Conservation (phyloP, 92 coral and sea anemone species). For the Palythoa caribaeorum region DNA sequence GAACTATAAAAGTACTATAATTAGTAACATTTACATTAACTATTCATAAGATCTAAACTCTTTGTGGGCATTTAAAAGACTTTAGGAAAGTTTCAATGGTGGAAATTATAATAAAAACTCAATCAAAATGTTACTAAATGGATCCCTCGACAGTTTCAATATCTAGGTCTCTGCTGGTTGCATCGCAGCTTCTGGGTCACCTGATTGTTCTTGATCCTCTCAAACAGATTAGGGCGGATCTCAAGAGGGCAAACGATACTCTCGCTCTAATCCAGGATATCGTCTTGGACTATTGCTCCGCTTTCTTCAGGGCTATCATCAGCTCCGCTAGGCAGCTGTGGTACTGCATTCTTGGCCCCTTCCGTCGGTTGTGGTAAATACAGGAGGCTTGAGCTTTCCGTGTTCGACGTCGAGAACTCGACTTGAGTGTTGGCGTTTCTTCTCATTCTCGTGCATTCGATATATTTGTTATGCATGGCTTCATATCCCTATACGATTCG, state of each 20-base stretch:
- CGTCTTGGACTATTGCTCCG: background rate
- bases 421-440: background rate
- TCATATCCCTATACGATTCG: background rate
- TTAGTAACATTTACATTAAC: no score
- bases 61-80: no score
- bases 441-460: background rate
- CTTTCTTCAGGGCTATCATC: no score
- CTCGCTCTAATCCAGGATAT: background rate
- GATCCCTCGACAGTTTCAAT: background rate
- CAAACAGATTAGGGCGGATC: background rate
- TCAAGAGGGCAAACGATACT: background rate
- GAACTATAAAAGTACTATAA: no score
- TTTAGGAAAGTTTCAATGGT: background rate
- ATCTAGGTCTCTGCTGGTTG: background rate
- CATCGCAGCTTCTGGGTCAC: background rate
- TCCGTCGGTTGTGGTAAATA: background rate
- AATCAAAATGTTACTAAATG: background rate
- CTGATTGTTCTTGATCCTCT: background rate
- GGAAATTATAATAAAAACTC: background rate
- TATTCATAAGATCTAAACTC: no score
- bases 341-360: background rate
- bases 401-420: slow-evolving; percentile 1
- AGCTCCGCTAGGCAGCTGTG: background rate
- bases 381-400: background rate
- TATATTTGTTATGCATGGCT: background rate